Evolutionary conservation across 2,888 invertebrate genomes (phyloP).

Genomic region (Rambutsinella grinnellia): DNA sequence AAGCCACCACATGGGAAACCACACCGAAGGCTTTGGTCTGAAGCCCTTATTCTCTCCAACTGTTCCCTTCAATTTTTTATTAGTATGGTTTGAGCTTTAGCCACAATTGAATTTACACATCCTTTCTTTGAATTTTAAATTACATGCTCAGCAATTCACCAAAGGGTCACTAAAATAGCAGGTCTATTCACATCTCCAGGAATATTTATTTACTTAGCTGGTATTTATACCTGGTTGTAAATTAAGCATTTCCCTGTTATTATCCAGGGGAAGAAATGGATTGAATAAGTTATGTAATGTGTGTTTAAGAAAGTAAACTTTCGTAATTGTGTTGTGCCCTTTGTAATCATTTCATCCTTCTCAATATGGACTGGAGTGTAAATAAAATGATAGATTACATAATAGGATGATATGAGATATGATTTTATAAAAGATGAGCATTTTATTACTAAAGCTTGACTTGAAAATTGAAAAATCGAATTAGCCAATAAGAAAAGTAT

Average conservation of each 20-base stretch:
- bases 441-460: neutral
- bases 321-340: neutral
- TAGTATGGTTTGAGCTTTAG: conserved; percentile 8
- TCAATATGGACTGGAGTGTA: neutral
- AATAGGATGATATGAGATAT: conserved; percentile 32
- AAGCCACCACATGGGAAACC: conserved; percentile 18
- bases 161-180: conserved; percentile 20
- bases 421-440: neutral
- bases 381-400: conserved; percentile 33
- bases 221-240: conserved; percentile 9
- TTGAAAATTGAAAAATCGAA: neutral
- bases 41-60: neutral
- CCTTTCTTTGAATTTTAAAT: conserved; percentile 49
- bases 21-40: conserved; percentile 24
- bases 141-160: conserved; percentile 27
- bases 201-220: conserved; percentile 48
- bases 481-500: neutral
- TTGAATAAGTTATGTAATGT: neutral
- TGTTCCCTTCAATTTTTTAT: conserved; percentile 2
- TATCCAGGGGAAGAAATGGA: neutral
- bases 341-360: neutral
- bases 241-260: conserved; percentile 29
- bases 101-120: conserved; percentile 25
- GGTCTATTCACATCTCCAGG: no score
- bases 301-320: neutral